Conservation (phyloP, 2,888 invertebrate genomes). For the Megamerina dolium region DNA sequence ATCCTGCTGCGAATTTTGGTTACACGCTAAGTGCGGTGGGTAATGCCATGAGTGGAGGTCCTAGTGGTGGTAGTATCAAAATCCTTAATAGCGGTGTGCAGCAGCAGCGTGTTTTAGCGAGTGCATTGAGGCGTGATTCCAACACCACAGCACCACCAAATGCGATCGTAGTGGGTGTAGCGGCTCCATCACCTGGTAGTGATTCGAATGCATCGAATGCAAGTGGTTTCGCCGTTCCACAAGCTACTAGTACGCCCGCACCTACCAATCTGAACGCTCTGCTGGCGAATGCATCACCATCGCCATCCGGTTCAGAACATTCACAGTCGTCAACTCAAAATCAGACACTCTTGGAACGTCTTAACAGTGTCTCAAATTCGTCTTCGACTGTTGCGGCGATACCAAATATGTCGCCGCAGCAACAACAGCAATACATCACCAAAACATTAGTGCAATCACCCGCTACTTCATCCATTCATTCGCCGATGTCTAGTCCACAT, state of each 20-base stretch:
- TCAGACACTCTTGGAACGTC: conserved; percentile 44
- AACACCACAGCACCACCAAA: conserved; percentile 36
- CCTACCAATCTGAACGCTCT: conserved; percentile 50
- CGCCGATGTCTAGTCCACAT: conserved; percentile 58
- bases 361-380: conserved; percentile 38
- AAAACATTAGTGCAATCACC: conserved; percentile 48
- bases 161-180: conserved; percentile 50
- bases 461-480: conserved; percentile 47
- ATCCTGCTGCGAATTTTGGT: conserved; percentile 39
- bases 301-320: conserved; percentile 44
- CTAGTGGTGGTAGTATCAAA: conserved; percentile 29
- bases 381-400: conserved; percentile 30
- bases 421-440: conserved; percentile 37
- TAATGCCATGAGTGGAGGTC: conserved; percentile 20
- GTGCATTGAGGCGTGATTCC: conserved; percentile 49
- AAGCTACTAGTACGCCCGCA: conserved; percentile 23
- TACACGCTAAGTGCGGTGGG: conserved; percentile 33
- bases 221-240: conserved; percentile 55
- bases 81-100: conserved; percentile 35
- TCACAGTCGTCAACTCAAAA: conserved; percentile 38
- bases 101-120: conserved; percentile 41
- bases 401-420: conserved; percentile 45
- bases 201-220: conserved; percentile 49
- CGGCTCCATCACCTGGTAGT: conserved; percentile 48
- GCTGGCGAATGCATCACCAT: conserved; percentile 51